Evolutionary conservation across 1,140 invertebrate species (phyloP).

Genomic region (Heterodera schachtii): DNA sequence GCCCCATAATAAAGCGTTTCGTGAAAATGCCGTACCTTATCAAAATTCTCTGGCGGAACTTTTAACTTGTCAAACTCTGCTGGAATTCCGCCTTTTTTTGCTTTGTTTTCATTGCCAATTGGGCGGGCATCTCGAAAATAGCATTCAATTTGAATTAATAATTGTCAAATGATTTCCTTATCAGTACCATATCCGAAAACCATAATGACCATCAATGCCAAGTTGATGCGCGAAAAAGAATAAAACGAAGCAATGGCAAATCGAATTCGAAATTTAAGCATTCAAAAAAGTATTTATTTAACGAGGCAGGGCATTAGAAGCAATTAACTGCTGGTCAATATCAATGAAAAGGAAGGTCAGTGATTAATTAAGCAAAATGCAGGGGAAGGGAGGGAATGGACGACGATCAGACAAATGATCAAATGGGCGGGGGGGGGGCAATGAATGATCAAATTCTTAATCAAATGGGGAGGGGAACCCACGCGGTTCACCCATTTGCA

Average conservation of each 20-base stretch:
- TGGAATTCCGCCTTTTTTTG: background rate
- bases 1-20: constrained; percentile 37
- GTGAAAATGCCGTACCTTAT: background rate
- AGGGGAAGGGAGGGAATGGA: too few relatives aligned
- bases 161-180: too few relatives aligned
- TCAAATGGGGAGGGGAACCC: too few relatives aligned
- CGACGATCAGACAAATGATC: too few relatives aligned
- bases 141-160: background rate
- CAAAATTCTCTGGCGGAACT: background rate
- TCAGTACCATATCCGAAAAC: background rate
- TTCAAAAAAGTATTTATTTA: background rate
- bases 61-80: background rate
- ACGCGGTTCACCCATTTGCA: too few relatives aligned
- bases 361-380: background rate
- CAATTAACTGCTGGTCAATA: too few relatives aligned
- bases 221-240: background rate
- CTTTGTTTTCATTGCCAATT: background rate
- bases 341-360: too few relatives aligned
- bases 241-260: background rate
- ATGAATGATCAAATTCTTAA: background rate
- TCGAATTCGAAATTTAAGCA: background rate
- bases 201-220: background rate
- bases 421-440: too few relatives aligned
- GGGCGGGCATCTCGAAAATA: background rate
- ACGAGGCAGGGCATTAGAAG: too few relatives aligned